phyloP scores from a whole-genome alignment of 2,888 invertebrate genomes.

The Griposia aprilina region DNA sequence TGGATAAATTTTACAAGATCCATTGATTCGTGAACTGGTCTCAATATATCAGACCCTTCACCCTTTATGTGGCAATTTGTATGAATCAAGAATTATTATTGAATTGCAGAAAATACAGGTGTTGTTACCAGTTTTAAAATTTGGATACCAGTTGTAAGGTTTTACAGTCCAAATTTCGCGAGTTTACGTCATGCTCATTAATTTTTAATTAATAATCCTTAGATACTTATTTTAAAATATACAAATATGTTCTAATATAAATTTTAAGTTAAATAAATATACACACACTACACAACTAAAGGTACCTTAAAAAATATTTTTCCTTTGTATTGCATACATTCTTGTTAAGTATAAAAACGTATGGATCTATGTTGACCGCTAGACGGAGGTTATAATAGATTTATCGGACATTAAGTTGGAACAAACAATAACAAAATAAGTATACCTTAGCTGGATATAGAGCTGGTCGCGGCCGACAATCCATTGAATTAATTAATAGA shows the following conservation, averaged over 20 bases:
- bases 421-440: conserved; percentile 4
- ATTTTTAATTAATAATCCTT: neutral
- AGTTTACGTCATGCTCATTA: neutral
- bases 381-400: neutral
- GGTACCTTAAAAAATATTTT: neutral
- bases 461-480: neutral
- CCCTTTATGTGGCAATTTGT: conserved; percentile 2
- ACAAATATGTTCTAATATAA: too few relatives aligned
- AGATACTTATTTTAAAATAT: too few relatives aligned
- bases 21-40: conserved; percentile 46
- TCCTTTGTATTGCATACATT: too few relatives aligned
- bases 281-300: neutral
- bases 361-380: conserved; percentile 19
- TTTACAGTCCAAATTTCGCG: too few relatives aligned
- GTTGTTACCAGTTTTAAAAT: neutral
- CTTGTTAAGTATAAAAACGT: neutral
- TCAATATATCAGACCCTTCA: conserved; percentile 30
- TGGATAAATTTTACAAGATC: conserved; percentile 26
- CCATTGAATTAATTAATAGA: conserved; percentile 34
- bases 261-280: neutral
- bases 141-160: neutral
- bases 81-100: conserved; percentile 7
- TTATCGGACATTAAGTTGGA: neutral
- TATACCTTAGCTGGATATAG: neutral
- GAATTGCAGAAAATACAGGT: neutral